Base-by-base conservation (phyloP, 2,113 vertebrate genomes). In the Sylvilagus bachmani region DNA sequence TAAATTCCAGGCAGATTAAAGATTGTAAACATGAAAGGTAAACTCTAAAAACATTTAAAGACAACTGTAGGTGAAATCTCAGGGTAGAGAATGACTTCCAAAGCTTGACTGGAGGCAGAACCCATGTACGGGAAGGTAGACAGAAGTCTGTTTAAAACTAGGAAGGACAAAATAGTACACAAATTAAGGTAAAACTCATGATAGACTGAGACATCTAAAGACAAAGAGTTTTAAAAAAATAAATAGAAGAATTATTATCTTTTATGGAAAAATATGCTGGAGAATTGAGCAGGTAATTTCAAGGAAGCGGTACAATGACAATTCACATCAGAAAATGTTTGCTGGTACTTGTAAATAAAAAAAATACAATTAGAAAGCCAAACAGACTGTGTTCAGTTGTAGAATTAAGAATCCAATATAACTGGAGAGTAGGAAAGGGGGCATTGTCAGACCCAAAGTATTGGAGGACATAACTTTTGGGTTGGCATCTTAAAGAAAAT, bases 41-140 rank as follows among this genome's bases (percentile, higher is more conserved):
- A 91, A 93, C 82, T 89, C 74, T 91, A 53, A 95, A 94, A 86
- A 62, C 12, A 2, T 33, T 70, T 89, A 24, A 61, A 95, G 90
- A 51, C 87, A 88, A 74, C 55, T 64, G 21, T 74, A 73, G 61
- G 51, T 90, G 64, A 80, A 75, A 55, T 77, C 27, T 58, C 25
- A 82, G 69, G 10, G 10, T 51, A 79, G 69, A 58, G 67, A 77
- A 93, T 49, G 49, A 58, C 55, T 87, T 95, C 62, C 25, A 69
- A 88, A 82, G 24, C 12, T 16, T 73, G 53, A 82, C 9, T 29
- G 25, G 49, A 24, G n/a, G 13, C 49, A 73, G 83, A 79, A n/a
- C 27, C 11, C 53, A 61, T 21, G n/a, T 78, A 73, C n/a, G 36
- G 17, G 53, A 74, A 78, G 24, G 77, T 55, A 5, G 67, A 5